Evolutionary conservation across 2,797 vertebrate species (phyloP), one percentile per base, ranked within the genome.

Genomic region (Betta splendens): DNA sequence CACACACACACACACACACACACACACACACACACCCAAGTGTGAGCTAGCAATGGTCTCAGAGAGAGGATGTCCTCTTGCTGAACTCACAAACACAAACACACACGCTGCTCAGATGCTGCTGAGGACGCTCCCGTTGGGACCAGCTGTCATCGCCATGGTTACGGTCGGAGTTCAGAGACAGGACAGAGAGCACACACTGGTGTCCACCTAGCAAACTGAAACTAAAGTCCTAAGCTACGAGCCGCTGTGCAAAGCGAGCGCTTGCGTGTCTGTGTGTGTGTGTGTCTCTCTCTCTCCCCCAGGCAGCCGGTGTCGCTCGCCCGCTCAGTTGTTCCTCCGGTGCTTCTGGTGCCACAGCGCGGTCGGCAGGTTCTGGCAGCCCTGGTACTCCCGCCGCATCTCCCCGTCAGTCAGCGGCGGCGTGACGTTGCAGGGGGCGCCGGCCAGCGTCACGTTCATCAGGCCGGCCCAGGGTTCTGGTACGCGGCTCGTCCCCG

Each of bases 321-420:
- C 5, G 10, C 54, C 39, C 42, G 38, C 59, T 11, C 54, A 33
- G 75, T 83, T 75, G 52, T 43, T 43, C 54, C 67, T 61, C 22
- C 71, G 26, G 72, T 75, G 67, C 54, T 86, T 90, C 83, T 84
- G 89, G 85, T 93, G 86, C 92, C 93, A 93, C 6, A 93, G 85
- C 0, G 91, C 90, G 0, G 93, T 94, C 0, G 92, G 93, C 18
- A 93, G 88, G 71, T 94, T 94, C 80, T 94, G 93, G 74, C 93
- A 94, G 72, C 93, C 93, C 76, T 92, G 91, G 78, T 91, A 94
- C 72, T 92, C 90, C 18, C 86, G 83, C 13, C 79, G 86, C 81
- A 92, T 78, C 65, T 94, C 92, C 0, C 79, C 80, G 2, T 92
- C 90, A 0, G 91, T 92, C 64, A 93, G 88, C 3, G 92, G 89